phyloP scores from a whole-genome alignment of 2,888 invertebrate genomes.

The Hyppa rectilinea region DNA sequence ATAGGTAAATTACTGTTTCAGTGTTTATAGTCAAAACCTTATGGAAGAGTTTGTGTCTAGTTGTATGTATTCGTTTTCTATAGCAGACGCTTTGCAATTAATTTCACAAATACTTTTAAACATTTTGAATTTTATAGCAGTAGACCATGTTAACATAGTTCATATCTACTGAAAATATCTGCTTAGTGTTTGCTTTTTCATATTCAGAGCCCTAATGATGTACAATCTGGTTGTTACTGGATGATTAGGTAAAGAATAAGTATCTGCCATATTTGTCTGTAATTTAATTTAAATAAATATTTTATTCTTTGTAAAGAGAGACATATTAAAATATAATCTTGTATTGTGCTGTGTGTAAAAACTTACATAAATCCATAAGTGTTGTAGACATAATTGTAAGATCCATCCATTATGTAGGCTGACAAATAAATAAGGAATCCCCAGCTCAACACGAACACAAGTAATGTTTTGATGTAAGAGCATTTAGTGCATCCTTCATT shows the following conservation, averaged over 20 bases:
- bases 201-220: neutral
- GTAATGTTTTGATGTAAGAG: slow-evolving; percentile 87
- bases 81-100: too few species aligned
- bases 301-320: neutral
- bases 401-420: slow-evolving; percentile 92
- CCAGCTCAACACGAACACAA: slow-evolving; percentile 90
- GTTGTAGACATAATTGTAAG: slow-evolving; percentile 92
- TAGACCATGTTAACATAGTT: too few species aligned
- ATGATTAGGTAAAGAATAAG: neutral
- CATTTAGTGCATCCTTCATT: slow-evolving; percentile 87
- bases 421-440: slow-evolving; percentile 91
- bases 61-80: too few species aligned
- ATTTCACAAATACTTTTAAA: too few species aligned
- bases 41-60: too few species aligned
- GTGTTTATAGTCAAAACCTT: too few species aligned
- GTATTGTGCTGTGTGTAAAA: slow-evolving; percentile 8
- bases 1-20: too few species aligned
- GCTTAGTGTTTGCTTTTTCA: neutral
- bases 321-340: neutral
- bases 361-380: slow-evolving; percentile 96
- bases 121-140: too few species aligned
- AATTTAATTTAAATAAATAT: neutral
- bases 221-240: neutral
- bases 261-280: neutral
- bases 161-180: too few species aligned